Conservation (phyloP, 2,888 invertebrate species). For the Napeogenes sylphis region DNA sequence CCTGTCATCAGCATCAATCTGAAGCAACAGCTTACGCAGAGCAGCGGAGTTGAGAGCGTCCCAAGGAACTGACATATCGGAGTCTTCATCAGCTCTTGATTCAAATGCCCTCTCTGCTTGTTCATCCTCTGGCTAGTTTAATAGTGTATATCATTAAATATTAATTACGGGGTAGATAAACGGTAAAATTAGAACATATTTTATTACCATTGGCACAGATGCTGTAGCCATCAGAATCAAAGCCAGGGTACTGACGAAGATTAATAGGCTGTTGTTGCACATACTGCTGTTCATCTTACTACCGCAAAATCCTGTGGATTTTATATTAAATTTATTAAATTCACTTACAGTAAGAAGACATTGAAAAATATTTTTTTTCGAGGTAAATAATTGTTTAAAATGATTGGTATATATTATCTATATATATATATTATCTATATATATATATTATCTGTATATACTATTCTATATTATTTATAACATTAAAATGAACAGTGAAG, state of each 20-base stretch:
- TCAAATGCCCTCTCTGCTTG: constrained; percentile 55
- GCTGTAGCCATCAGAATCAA: constrained; percentile 48
- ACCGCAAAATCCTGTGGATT: constrained; percentile 9
- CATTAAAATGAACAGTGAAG: too few species aligned
- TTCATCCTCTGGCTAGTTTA: constrained; percentile 61
- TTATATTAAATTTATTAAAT: not conserved
- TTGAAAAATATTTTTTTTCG: too few species aligned
- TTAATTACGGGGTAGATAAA: not conserved
- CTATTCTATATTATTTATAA: too few species aligned
- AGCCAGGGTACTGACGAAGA: constrained; percentile 47
- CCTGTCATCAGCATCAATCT: constrained; percentile 68
- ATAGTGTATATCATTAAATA: constrained; percentile 15
- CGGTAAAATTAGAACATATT: not conserved
- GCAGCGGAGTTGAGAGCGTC: constrained; percentile 65
- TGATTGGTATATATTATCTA: too few species aligned
- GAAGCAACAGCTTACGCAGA: constrained; percentile 62
- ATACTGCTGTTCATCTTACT: constrained; percentile 52
- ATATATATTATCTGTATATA: too few species aligned
- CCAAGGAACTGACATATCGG: constrained; percentile 50
- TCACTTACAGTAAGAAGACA: too few species aligned
- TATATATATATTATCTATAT: too few species aligned
- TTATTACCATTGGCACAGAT: constrained; percentile 60
- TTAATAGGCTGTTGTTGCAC: constrained; percentile 45
- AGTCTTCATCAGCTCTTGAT: constrained; percentile 46
- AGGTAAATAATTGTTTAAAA: too few species aligned